These are phyloP conservation scores for Thecocarcelia acutangulata DNA, from an alignment of 2,888 invertebrate species.

Conservation along the genomic window DNA sequence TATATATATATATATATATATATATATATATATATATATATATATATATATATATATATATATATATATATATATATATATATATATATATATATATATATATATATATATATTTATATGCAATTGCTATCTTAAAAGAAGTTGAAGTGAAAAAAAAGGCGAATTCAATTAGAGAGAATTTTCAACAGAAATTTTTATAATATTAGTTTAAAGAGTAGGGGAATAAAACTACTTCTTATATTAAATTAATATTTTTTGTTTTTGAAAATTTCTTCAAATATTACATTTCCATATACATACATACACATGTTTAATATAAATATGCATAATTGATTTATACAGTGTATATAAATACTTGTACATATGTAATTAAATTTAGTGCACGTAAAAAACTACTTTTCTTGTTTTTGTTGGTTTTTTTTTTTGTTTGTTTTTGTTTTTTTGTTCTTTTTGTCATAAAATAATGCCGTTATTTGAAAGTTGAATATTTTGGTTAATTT, in stretches of 20 bases:
- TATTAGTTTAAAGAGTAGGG: too few species aligned
- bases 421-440: constrained; percentile 68
- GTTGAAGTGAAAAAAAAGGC: constrained; percentile 3
- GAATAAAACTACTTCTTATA: constrained; percentile 14
- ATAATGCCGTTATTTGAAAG: constrained; percentile 65
- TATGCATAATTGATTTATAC: constrained; percentile 5
- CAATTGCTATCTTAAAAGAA: constrained; percentile 51
- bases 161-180: not conserved
- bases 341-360: constrained; percentile 71
- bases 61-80: too few species aligned
- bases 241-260: not conserved
- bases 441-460: constrained; percentile 72
- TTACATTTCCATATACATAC: constrained; percentile 29
- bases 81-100: too few species aligned
- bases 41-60: too few species aligned
- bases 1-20: too few species aligned
- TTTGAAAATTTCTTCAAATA: constrained; percentile 39
- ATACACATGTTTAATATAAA: too few species aligned
- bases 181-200: constrained; percentile 2
- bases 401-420: too few species aligned
- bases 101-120: too few species aligned
- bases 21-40: too few species aligned
- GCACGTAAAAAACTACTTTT: constrained; percentile 76
- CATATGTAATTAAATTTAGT: constrained; percentile 72
- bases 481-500: constrained; percentile 62